Percentiles rank a stretch among this genome's conserved stretches.
phyloP scores from a whole-genome alignment of 2,888 invertebrate genomes.

The Dusona sp. region DNA sequence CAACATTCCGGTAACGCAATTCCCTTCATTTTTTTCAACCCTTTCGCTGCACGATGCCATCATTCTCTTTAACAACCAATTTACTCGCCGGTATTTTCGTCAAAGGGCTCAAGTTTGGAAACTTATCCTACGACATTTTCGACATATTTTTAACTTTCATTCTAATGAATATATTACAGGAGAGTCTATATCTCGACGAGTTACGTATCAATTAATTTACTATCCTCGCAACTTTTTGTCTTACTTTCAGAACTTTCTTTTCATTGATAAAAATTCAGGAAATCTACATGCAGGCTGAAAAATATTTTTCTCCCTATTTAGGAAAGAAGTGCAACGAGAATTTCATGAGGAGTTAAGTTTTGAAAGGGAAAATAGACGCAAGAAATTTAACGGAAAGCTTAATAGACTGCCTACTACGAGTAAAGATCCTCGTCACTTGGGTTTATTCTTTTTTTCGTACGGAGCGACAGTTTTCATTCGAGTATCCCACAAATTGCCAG shows the following conservation, averaged over 20 bases:
- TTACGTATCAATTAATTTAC: conserved; percentile 59
- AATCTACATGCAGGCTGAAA: neutral
- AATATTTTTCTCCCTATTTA: neutral
- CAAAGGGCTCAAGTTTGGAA: conserved; percentile 53
- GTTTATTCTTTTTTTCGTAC: conserved; percentile 63
- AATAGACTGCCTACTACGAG: conserved; percentile 73
- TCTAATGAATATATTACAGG: conserved; percentile 64
- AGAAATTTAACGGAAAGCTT: conserved; percentile 80
- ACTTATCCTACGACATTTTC: conserved; percentile 53
- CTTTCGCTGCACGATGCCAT: conserved; percentile 41
- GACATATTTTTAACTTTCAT: conserved; percentile 61
- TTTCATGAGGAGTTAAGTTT: conserved; percentile 71
- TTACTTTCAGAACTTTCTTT: conserved; percentile 9
- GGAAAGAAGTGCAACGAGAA: conserved; percentile 43
- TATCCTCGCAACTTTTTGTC: conserved; percentile 14
- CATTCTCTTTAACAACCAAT: conserved; percentile 64
- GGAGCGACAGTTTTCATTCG: conserved; percentile 71
- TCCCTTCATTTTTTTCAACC: conserved; percentile 57
- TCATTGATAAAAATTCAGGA: conserved; percentile 35
- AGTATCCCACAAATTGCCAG: conserved; percentile 59
- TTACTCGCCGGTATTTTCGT: conserved; percentile 48
- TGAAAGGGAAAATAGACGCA: conserved; percentile 69
- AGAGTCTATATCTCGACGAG: conserved; percentile 43
- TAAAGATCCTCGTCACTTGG: conserved; percentile 63
- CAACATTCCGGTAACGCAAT: conserved; percentile 48